phyloP scores from a whole-genome alignment of 92 coral and sea anemone species.

The Pocillopora grandis region DNA sequence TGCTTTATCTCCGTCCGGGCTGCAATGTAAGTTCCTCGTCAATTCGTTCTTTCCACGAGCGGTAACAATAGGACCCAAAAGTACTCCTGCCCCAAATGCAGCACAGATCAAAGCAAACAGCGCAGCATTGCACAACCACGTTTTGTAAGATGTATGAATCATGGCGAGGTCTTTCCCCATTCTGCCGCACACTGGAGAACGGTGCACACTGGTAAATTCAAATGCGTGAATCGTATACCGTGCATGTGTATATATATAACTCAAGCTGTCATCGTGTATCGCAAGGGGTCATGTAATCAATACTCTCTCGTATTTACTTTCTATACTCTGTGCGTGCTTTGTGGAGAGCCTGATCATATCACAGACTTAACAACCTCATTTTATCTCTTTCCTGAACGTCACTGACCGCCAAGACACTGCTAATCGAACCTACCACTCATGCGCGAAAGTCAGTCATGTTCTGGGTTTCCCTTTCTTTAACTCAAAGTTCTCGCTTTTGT shows the following conservation, averaged over 20 bases:
- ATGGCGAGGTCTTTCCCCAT: constrained; percentile 15
- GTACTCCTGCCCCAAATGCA: constrained; percentile 38
- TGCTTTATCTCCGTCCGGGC: not conserved
- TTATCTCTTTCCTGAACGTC: constrained; percentile 37
- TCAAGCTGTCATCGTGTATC: constrained; percentile 35
- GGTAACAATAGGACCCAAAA: constrained; percentile 32
- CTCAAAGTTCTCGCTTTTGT: too few species aligned
- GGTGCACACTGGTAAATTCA: not conserved
- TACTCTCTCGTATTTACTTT: constrained; percentile 34
- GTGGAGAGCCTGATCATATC: constrained; percentile 23
- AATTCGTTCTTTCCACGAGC: constrained; percentile 14
- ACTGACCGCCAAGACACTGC: not conserved
- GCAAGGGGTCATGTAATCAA: constrained; percentile 35
- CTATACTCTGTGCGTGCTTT: constrained; percentile 23
- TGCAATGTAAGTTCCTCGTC: not conserved
- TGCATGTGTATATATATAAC: constrained; percentile 8
- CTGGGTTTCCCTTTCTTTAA: too few species aligned
- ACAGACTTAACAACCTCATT: constrained; percentile 10
- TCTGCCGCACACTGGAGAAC: not conserved
- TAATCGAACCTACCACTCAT: not conserved
- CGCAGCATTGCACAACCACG: constrained; percentile 41
- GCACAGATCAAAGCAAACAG: constrained; percentile 40
- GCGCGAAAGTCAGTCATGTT: not conserved
- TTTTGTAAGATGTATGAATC: constrained; percentile 11
- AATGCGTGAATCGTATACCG: constrained; percentile 12